These are phyloP conservation scores for Micropterix aruncella DNA, from an alignment of 2,888 invertebrate species.

Conservation along the genomic window DNA sequence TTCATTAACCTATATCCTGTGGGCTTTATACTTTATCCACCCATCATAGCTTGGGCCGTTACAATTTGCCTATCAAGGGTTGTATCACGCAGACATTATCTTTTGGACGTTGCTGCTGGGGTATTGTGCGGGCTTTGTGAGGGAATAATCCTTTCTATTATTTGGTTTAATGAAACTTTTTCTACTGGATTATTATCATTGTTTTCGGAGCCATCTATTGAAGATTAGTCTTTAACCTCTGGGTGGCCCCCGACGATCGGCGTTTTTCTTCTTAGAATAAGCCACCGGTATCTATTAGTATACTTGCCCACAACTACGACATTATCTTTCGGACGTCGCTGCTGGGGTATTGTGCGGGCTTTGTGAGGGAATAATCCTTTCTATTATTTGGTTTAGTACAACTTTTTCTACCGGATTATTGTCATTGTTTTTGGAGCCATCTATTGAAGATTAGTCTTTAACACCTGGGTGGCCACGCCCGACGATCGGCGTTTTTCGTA, in stretches of 20 bases:
- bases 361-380: slow-evolving; percentile 48
- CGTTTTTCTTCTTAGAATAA: no score
- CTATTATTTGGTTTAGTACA: slow-evolving; percentile 55
- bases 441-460: not conserved
- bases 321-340: slow-evolving; percentile 74
- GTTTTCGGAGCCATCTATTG: slow-evolving; percentile 31
- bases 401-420: slow-evolving; percentile 43
- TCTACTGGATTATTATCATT: slow-evolving; percentile 43
- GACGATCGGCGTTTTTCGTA: no score
- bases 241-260: no score
- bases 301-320: no score
- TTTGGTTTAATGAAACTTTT: slow-evolving; percentile 57
- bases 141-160: slow-evolving; percentile 43
- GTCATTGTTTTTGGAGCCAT: slow-evolving; percentile 39
- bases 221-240: no score
- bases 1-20: slow-evolving; percentile 52
- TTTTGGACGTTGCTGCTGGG: slow-evolving; percentile 74
- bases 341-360: slow-evolving; percentile 64
- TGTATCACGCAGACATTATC: slow-evolving; percentile 71
- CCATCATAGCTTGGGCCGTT: slow-evolving; percentile 59
- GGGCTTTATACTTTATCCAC: slow-evolving; percentile 41
- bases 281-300: no score
- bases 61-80: slow-evolving; percentile 68
- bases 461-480: no score
- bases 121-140: slow-evolving; percentile 56